Percentiles rank a stretch among this genome's conserved stretches.
Evolutionary conservation across 2,113 vertebrate species (phyloP).

Genomic region (Orthonyx spaldingii): DNA sequence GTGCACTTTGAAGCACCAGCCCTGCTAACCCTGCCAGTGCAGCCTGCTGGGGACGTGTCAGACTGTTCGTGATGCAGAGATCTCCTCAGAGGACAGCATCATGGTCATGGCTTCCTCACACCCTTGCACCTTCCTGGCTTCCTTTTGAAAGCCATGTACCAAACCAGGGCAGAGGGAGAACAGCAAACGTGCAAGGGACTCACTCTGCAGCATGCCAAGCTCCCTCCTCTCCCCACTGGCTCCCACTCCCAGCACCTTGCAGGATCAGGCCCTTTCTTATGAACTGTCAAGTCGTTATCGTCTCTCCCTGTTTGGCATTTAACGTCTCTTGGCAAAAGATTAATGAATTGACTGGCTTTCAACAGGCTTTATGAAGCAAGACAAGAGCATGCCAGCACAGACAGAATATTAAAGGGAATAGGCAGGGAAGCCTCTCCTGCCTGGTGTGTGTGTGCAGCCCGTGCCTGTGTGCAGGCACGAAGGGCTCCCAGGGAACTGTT

Average conservation of each 20-base stretch:
- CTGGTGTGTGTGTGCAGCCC: slow-evolving; percentile 15
- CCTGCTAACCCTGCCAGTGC: neutral
- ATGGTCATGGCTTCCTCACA: rapidly evolving
- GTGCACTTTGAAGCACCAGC: neutral
- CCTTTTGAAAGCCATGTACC: neutral
- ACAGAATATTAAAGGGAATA: neutral
- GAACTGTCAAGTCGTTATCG: slow-evolving; percentile 29
- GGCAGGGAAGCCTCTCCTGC: slow-evolving; percentile 18
- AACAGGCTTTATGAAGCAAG: slow-evolving; percentile 63
- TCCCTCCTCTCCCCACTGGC: neutral
- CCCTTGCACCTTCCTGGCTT: neutral
- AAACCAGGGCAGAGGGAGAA: neutral
- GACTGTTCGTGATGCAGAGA: neutral
- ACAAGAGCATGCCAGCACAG: slow-evolving; percentile 47
- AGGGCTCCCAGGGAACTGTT: slow-evolving; percentile 36
- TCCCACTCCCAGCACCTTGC: neutral
- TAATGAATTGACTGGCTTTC: slow-evolving; percentile 62
- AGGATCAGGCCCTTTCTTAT: slow-evolving; percentile 21
- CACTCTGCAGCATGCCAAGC: neutral
- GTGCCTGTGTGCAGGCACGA: slow-evolving; percentile 19
- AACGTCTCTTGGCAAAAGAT: slow-evolving; percentile 59
- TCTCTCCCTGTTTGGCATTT: slow-evolving; percentile 31
- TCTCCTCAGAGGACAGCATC: neutral
- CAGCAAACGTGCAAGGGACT: neutral
- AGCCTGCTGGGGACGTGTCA: rapidly evolving